These are phyloP conservation scores for Andinoacara biseriatus DNA, from an alignment of 2,113 vertebrate species.

Conservation along the genomic window DNA sequence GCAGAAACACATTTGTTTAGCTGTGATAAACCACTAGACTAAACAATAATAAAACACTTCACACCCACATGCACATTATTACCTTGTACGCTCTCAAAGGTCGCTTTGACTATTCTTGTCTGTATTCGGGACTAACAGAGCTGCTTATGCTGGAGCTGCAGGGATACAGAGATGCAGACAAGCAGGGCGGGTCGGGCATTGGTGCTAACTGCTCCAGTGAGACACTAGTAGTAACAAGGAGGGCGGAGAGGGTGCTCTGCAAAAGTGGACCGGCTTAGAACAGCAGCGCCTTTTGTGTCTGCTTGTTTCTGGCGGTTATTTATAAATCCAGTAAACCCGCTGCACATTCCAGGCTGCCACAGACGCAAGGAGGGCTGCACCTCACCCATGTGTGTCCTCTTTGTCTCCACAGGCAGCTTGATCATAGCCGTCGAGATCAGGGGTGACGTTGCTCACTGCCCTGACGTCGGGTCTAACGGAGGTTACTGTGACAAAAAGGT, in stretches of 20 bases:
- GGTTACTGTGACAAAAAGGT: neutral
- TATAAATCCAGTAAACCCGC: slow-evolving; percentile 76
- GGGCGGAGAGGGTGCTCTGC: slow-evolving; percentile 30
- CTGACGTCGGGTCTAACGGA: slow-evolving; percentile 13
- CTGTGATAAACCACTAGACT: neutral
- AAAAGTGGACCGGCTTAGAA: slow-evolving; percentile 50
- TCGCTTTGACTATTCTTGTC: slow-evolving; percentile 38
- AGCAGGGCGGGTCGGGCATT: neutral
- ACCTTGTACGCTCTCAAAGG: slow-evolving; percentile 39
- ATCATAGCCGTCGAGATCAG: slow-evolving; percentile 11
- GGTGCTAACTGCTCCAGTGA: slow-evolving; percentile 46
- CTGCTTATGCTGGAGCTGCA: slow-evolving; percentile 27
- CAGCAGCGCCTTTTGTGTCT: slow-evolving; percentile 79
- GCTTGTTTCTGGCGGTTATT: slow-evolving; percentile 72
- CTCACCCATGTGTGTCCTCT: slow-evolving; percentile 69
- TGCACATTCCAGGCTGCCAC: slow-evolving; percentile 71
- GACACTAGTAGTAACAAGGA: slow-evolving; percentile 35
- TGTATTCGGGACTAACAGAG: slow-evolving; percentile 1
- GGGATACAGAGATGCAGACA: neutral
- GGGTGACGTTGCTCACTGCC: neutral
- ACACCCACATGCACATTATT: neutral
- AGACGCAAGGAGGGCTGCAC: slow-evolving; percentile 56
- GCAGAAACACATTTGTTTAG: too few relatives aligned
- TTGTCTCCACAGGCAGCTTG: slow-evolving; percentile 58
- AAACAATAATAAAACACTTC: neutral